phyloP scores from a whole-genome alignment of 2,797 vertebrate species.

The Dendrocincla fuliginosa region DNA sequence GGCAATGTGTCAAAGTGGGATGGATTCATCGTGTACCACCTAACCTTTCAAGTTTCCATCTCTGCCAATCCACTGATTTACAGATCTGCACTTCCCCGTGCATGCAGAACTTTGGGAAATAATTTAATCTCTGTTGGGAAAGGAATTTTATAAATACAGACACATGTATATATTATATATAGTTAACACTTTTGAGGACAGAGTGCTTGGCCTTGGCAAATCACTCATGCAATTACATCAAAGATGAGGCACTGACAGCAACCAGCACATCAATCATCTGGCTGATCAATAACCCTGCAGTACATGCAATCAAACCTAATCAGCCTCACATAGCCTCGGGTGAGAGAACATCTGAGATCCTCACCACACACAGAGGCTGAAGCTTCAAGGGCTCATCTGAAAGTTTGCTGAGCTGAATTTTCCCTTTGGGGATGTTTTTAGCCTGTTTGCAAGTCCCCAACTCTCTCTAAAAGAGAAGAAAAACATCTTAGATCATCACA shows the following conservation, averaged over 20 bases:
- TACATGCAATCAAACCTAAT: slow-evolving; percentile 74
- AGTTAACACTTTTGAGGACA: slow-evolving; percentile 75
- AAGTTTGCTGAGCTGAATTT: slow-evolving; percentile 4
- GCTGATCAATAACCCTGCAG: slow-evolving; percentile 73
- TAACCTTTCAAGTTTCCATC: slow-evolving; percentile 42
- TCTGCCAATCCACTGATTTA: slow-evolving; percentile 64
- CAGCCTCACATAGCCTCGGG: slow-evolving; percentile 51
- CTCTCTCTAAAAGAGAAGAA: background rate
- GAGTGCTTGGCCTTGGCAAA: slow-evolving; percentile 68
- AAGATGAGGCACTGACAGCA: slow-evolving; percentile 70
- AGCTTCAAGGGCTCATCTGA: slow-evolving; percentile 18
- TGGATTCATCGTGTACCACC: background rate
- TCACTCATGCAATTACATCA: slow-evolving; percentile 75
- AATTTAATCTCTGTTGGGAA: slow-evolving; percentile 65
- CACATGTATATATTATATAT: slow-evolving; percentile 44
- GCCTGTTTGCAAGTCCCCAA: background rate
- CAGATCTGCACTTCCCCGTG: slow-evolving; percentile 21
- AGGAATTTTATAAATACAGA: background rate
- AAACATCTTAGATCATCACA: background rate
- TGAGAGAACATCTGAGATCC: slow-evolving; percentile 53
- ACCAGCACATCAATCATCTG: slow-evolving; percentile 67
- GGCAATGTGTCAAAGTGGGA: background rate
- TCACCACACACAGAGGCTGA: background rate
- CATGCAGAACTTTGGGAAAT: slow-evolving; percentile 50
- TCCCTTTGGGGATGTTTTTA: background rate